Conservation (phyloP, 2,888 invertebrate species). For the Drymonia ruficornis region DNA sequence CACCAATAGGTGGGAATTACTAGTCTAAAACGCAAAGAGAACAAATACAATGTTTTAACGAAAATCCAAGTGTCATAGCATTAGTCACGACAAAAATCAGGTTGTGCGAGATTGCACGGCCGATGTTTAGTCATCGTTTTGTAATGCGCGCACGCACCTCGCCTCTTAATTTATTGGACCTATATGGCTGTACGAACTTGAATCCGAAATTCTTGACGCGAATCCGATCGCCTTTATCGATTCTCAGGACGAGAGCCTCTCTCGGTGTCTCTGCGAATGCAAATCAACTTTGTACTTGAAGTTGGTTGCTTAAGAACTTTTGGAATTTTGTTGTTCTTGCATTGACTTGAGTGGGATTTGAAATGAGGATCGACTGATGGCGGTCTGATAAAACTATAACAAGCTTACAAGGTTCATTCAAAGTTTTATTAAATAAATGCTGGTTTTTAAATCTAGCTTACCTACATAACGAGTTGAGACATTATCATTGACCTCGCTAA, state of each 20-base stretch:
- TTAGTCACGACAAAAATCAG: slow-evolving; percentile 48
- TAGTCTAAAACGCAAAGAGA: too few species aligned
- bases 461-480: not conserved
- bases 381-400: too few species aligned
- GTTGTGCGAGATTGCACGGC: slow-evolving; percentile 48
- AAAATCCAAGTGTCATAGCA: slow-evolving; percentile 12
- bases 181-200: slow-evolving; percentile 45
- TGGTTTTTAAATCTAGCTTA: slow-evolving; percentile 5
- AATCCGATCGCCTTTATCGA: slow-evolving; percentile 35
- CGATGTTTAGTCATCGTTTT: slow-evolving; percentile 73
- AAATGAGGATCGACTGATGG: slow-evolving; percentile 1
- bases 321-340: too few species aligned
- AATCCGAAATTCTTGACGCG: slow-evolving; percentile 48
- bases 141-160: slow-evolving; percentile 69
- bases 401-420: too few species aligned
- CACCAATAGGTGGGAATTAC: too few species aligned
- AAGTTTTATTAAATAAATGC: too few species aligned
- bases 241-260: slow-evolving; percentile 33
- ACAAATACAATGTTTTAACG: too few species aligned
- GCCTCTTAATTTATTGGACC: slow-evolving; percentile 62
- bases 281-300: slow-evolving; percentile 38
- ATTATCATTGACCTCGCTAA: not conserved
- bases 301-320: slow-evolving; percentile 17
- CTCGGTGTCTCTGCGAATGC: slow-evolving; percentile 33
- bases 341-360: slow-evolving; percentile 6